phyloP scores from a whole-genome alignment of 2,113 vertebrate genomes.

The Aramus guarauna region DNA sequence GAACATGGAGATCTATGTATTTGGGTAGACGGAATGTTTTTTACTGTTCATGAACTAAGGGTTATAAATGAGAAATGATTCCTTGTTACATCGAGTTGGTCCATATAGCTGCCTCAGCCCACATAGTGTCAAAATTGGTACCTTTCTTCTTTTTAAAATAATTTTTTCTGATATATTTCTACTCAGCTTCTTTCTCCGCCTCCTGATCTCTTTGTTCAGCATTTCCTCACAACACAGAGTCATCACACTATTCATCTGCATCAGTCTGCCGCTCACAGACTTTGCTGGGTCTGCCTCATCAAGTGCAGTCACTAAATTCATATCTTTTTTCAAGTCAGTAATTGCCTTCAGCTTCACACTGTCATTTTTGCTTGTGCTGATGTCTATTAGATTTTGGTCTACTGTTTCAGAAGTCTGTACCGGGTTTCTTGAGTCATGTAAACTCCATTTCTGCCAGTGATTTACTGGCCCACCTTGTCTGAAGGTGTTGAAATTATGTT shows the following conservation, averaged over 20 bases:
- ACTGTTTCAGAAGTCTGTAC: background rate
- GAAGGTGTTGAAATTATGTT: background rate
- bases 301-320: constrained; percentile 38
- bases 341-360: constrained; percentile 6
- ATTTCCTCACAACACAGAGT: background rate
- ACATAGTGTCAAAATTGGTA: background rate
- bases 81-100: background rate
- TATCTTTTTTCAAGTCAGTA: constrained; percentile 10
- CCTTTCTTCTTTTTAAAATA: background rate
- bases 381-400: constrained; percentile 38
- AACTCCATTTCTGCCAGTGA: background rate
- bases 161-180: background rate
- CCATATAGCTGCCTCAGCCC: background rate
- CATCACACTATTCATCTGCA: constrained; percentile 45
- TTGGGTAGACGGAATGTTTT: background rate
- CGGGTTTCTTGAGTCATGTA: background rate
- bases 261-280: constrained; percentile 29
- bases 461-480: background rate
- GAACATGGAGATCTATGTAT: background rate
- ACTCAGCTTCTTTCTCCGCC: background rate
- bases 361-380: constrained; percentile 24
- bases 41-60: background rate
- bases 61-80: background rate
- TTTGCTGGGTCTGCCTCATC: constrained; percentile 51
- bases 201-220: constrained; percentile 41